Evolutionary conservation across 2,113 vertebrate genomes (phyloP), one percentile per base, ranked within the genome.

Genomic region (Calyptomena viridis): DNA sequence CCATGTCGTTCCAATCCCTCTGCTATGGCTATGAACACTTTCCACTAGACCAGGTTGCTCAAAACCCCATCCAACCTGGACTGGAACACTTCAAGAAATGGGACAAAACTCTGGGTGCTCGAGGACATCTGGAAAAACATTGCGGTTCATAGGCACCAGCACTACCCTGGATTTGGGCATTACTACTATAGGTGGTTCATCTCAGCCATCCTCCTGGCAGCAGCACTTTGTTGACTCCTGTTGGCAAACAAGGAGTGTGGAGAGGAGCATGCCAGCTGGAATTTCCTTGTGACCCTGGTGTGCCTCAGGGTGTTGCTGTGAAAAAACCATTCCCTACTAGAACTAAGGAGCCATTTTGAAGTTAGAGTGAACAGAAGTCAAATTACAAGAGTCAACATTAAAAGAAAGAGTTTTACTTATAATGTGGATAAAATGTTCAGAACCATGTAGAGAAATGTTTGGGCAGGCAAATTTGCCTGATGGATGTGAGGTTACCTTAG

Each of bases 311-410:
- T 55, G 30, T 53, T 89, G 50, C 46, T 74, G 55, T 47, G 84
- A 56, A 89, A 91, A 91, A 50, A 8, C 24, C 42, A 67, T 35
- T 89, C 19, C 31, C 37, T 39, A 14, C 35, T 42, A 81, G 55
- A 94, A 67, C 14, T 25, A 35, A 67, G 24, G 28, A 87, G 23
- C 25, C 20, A 18, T 71, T 91, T 91, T 75, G 76, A 93, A 78
- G 30, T 78, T 53, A 18, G 16, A 47, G 68, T 63, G 35, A 55
- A 78, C 10, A 64, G 35, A 80, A 84, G 33, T 78, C 33, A 63
- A 74, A 89, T 81, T 72, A 52, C 19, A 79, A 94, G 91, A 23
- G 62, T 59, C 81, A 75, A 16, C 75, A 55, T 47, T 78, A 81
- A 86, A 93, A 76, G 30, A 15, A 71, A 58, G 59, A 24, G 9